Evolutionary conservation across 2,797 vertebrate species (phyloP).

Genomic region (Leuciscus waleckii): DNA sequence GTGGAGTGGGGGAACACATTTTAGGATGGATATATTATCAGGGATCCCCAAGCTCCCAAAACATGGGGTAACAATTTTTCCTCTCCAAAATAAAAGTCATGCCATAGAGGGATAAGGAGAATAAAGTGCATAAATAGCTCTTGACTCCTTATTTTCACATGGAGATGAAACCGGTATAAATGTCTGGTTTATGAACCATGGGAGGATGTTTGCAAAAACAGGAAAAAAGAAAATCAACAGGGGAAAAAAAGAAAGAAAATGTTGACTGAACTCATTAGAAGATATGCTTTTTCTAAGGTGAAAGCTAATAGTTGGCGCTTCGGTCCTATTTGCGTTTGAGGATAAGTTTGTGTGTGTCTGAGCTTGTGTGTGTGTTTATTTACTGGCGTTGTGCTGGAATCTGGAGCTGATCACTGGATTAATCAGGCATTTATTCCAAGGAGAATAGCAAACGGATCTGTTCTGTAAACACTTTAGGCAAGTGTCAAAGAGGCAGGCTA

Average conservation of each 20-base stretch:
- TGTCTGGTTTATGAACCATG: neutral
- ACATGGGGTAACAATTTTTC: no score
- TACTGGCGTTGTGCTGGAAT: neutral
- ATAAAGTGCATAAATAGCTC: conserved; percentile 1
- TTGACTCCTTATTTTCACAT: conserved; percentile 9
- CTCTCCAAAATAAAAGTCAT: no score
- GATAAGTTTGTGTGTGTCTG: neutral
- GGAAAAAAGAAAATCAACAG: neutral
- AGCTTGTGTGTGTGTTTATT: conserved; percentile 11
- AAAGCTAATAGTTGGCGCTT: conserved; percentile 11
- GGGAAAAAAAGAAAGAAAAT: neutral
- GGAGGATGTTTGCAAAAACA: conserved; percentile 10
- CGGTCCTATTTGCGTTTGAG: neutral
- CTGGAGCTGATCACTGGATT: conserved; percentile 35
- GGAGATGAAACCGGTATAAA: neutral
- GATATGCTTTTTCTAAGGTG: conserved; percentile 3
- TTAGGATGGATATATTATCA: no score
- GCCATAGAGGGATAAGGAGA: neutral
- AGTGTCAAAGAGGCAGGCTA: conserved; percentile 37
- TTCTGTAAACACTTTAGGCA: conserved; percentile 43
- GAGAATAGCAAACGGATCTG: conserved; percentile 30
- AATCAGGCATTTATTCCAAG: conserved; percentile 31
- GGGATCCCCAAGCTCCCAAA: no score
- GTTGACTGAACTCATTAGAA: conserved; percentile 11
- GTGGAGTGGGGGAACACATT: no score